Evolutionary conservation across 2,888 invertebrate genomes (phyloP).

Genomic region (Trilocha varians): DNA sequence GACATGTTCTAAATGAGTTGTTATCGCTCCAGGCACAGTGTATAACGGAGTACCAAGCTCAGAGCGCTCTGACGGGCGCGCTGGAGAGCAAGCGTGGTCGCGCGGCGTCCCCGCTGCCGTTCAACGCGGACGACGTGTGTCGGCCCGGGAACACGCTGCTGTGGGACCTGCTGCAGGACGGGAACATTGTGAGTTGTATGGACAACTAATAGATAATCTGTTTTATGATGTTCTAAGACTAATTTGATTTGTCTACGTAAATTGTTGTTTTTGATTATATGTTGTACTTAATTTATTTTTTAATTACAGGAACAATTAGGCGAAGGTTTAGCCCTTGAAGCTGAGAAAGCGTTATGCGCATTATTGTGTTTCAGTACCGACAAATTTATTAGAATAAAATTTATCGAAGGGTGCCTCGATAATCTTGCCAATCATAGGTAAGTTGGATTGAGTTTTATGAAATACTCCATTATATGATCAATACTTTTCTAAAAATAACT

Average conservation of each 20-base stretch:
- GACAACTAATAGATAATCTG: neutral
- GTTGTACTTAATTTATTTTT: neutral
- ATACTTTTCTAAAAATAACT: neutral
- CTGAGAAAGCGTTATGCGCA: conserved; percentile 93
- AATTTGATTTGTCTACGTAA: neutral
- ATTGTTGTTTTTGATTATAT: neutral
- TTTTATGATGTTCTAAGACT: too few species aligned
- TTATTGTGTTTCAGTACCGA: conserved; percentile 93
- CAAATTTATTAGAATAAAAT: conserved; percentile 91
- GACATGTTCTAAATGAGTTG: neutral
- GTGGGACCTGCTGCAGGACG: conserved; percentile 95
- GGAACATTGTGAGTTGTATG: conserved; percentile 82
- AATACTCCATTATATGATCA: too few species aligned
- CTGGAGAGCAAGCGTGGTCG: conserved; percentile 18
- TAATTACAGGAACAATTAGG: conserved; percentile 82
- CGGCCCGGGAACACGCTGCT: conserved; percentile 92
- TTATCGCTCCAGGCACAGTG: conserved; percentile 40
- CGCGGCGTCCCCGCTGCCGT: conserved; percentile 43
- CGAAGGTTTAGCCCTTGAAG: conserved; percentile 93
- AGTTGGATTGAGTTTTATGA: too few species aligned
- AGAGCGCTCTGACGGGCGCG: conserved; percentile 18
- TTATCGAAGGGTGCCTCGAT: conserved; percentile 94
- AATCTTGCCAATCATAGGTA: conserved; percentile 89
- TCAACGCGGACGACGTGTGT: conserved; percentile 84
- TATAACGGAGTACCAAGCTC: conserved; percentile 39